Percentiles rank a stretch among this genome's conserved stretches.
These are phyloP conservation scores for Cyphomyrus discorhynchus DNA, from an alignment of 2,113 vertebrate genomes.

Conservation along the genomic window DNA sequence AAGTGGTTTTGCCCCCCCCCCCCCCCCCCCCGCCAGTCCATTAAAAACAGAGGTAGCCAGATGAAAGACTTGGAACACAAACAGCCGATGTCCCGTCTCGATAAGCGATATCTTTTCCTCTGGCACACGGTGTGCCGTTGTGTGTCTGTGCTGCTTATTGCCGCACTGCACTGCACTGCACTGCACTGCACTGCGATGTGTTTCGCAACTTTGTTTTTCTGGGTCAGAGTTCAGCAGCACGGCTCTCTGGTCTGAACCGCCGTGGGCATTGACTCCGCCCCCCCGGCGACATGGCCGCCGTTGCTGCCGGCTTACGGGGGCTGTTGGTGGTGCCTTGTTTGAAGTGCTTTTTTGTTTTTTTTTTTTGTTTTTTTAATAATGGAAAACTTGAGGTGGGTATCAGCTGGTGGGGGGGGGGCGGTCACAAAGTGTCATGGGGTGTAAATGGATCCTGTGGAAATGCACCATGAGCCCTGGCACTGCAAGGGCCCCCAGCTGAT, in stretches of 20 bases:
- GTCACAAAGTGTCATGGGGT: background rate
- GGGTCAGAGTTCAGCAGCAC: conserved; percentile 52
- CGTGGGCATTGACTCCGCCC: background rate
- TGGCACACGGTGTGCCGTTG: conserved; percentile 38
- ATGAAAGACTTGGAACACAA: conserved; percentile 23
- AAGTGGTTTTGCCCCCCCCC: too few relatives aligned
- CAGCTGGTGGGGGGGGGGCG: background rate
- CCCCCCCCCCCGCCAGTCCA: background rate
- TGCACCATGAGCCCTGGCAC: too few relatives aligned
- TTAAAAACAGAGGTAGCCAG: background rate
- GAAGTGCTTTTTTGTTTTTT: background rate
- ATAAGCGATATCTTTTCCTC: conserved; percentile 25
- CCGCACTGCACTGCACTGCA: conserved; percentile 30
- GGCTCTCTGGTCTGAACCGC: conserved; percentile 24
- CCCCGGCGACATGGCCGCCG: background rate
- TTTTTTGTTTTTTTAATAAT: background rate
- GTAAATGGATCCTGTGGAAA: background rate
- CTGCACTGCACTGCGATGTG: conserved; percentile 29
- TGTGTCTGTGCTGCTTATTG: conserved; percentile 15
- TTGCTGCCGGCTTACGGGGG: background rate
- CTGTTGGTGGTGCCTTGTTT: background rate
- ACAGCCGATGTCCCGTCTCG: conserved; percentile 40
- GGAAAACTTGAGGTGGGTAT: background rate
- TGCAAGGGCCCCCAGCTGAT: background rate
- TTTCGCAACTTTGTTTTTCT: conserved; percentile 52